Evolutionary conservation across 2,888 invertebrate genomes (phyloP).

Genomic region (Cataglyphis cursor): DNA sequence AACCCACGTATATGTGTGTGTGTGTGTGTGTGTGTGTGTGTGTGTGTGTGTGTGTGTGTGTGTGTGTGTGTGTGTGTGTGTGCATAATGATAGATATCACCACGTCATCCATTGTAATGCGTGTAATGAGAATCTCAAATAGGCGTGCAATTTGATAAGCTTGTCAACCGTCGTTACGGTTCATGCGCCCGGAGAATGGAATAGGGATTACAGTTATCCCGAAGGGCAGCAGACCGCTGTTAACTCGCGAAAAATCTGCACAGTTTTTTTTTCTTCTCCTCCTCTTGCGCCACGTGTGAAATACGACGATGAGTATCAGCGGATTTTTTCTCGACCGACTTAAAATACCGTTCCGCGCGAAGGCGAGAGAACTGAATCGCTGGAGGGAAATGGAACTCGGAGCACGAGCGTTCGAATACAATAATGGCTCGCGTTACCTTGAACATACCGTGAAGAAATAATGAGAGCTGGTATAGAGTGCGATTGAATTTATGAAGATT

Average conservation of each 20-base stretch:
- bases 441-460: constrained; percentile 35
- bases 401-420: constrained; percentile 25
- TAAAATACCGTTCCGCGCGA: constrained; percentile 46
- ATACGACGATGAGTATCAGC: constrained; percentile 46
- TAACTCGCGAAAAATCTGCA: constrained; percentile 46
- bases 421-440: constrained; percentile 49
- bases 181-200: constrained; percentile 78
- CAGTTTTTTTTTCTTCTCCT: constrained; percentile 8
- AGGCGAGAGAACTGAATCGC: constrained; percentile 33
- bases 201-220: constrained; percentile 78
- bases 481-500: constrained; percentile 42
- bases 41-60: constrained; percentile 52
- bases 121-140: constrained; percentile 82
- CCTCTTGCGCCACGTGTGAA: constrained; percentile 39
- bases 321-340: constrained; percentile 21
- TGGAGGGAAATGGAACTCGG: constrained; percentile 39
- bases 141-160: constrained; percentile 82
- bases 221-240: constrained; percentile 64
- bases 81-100: constrained; percentile 77
- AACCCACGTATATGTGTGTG: constrained; percentile 46
- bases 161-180: constrained; percentile 82
- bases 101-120: constrained; percentile 79
- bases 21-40: constrained; percentile 43
- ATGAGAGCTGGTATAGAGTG: constrained; percentile 4
- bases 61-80: constrained; percentile 52